Evolutionary conservation across 2,797 vertebrate genomes (phyloP).

Genomic region (Megalops cyprinoides): DNA sequence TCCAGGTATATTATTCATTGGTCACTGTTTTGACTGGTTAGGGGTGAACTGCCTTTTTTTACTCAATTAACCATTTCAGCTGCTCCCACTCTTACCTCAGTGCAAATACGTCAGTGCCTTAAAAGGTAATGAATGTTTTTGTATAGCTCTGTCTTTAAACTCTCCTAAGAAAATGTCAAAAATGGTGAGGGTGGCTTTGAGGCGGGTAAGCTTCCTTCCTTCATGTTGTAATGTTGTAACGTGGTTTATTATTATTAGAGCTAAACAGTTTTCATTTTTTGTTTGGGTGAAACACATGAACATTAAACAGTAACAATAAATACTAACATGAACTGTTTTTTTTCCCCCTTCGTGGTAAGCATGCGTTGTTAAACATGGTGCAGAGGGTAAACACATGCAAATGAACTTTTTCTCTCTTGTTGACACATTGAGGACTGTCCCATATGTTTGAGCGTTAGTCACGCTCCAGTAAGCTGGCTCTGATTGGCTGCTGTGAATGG

Average conservation of each 20-base stretch:
- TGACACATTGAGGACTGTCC: not conserved
- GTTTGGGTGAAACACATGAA: not conserved
- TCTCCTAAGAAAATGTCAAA: not conserved
- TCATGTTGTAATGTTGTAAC: constrained; percentile 24
- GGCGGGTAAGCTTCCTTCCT: constrained; percentile 26
- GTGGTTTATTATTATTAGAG: not conserved
- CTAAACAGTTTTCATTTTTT: not conserved
- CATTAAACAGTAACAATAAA: not conserved
- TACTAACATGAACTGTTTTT: not conserved
- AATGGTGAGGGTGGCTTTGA: not conserved
- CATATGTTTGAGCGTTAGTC: not conserved
- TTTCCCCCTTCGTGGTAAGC: not conserved
- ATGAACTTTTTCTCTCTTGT: not conserved
- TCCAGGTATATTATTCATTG: not conserved
- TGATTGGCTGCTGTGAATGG: constrained; percentile 12
- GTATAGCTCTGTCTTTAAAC: constrained; percentile 3
- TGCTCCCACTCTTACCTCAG: not conserved
- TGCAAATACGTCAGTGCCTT: constrained; percentile 12
- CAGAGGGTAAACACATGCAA: not conserved
- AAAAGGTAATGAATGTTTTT: constrained; percentile 7
- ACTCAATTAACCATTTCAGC: not conserved
- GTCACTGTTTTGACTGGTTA: not conserved
- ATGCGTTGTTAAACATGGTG: not conserved
- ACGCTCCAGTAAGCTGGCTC: constrained; percentile 7
- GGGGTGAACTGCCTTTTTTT: not conserved